Percentiles rank a stretch among this genome's conserved stretches.
Conservation (phyloP, 2,888 invertebrate genomes). For the Ichneumoninae sp. region DNA sequence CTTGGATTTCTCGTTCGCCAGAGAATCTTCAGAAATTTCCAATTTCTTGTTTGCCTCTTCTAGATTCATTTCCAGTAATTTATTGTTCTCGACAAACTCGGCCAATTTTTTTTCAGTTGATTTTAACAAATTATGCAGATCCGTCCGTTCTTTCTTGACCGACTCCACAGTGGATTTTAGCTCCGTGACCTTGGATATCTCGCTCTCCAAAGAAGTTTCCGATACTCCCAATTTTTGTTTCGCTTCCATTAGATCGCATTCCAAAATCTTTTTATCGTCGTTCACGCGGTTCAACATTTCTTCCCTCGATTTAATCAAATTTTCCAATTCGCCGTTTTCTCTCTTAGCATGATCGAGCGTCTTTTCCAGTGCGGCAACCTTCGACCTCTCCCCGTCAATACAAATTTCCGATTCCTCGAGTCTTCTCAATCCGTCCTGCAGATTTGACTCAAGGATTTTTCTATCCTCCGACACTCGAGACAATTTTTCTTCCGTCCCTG, state of each 20-base stretch:
- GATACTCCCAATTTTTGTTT: conserved; percentile 39
- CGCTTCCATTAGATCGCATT: conserved; percentile 40
- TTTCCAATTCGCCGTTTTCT: conserved; percentile 56
- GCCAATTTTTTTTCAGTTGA: conserved; percentile 50
- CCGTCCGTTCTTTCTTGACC: neutral
- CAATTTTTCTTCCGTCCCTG: conserved; percentile 61
- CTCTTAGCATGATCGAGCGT: conserved; percentile 17
- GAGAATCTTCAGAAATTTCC: conserved; percentile 39
- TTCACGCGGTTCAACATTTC: conserved; percentile 59
- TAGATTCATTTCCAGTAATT: conserved; percentile 41
- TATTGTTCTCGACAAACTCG: conserved; percentile 55
- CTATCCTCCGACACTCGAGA: conserved; percentile 40
- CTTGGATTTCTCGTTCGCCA: conserved; percentile 61
- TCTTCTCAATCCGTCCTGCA: conserved; percentile 40
- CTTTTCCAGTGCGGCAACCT: conserved; percentile 15
- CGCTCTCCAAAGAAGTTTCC: conserved; percentile 60
- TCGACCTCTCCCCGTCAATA: conserved; percentile 53
- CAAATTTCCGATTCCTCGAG: conserved; percentile 58
- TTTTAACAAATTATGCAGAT: conserved; percentile 16
- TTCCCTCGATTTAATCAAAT: conserved; percentile 17
- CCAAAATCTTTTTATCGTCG: conserved; percentile 58
- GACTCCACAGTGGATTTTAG: conserved; percentile 49
- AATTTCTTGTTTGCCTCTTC: conserved; percentile 55
- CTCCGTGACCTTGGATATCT: conserved; percentile 56
- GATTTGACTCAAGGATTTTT: conserved; percentile 56